Conservation (phyloP, 2,888 invertebrate species). For the Thereva unica region DNA sequence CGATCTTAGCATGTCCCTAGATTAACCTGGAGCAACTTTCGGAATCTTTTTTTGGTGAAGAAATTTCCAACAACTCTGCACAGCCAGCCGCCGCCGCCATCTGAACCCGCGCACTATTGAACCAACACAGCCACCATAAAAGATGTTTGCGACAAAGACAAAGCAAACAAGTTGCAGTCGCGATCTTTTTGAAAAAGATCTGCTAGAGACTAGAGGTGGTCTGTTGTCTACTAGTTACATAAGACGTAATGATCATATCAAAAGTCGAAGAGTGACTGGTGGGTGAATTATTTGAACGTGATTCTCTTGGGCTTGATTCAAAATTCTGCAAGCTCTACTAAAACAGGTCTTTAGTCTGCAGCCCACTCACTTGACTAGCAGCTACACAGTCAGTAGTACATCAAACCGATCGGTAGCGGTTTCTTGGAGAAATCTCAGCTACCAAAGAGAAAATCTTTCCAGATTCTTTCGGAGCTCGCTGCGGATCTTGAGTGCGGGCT, state of each 20-base stretch:
- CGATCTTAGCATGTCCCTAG: conserved; percentile 1
- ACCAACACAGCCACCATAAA: conserved; percentile 3
- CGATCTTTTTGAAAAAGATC: neutral
- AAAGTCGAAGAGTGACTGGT: conserved; percentile 32
- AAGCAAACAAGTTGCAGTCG: conserved; percentile 29
- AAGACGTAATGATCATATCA: conserved; percentile 22
- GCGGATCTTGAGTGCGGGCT: too few relatives aligned
- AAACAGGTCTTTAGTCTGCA: conserved; percentile 15
- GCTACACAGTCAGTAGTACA: too few relatives aligned
- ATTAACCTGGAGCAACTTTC: conserved; percentile 3
- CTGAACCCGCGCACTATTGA: conserved; percentile 8
- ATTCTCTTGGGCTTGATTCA: neutral
- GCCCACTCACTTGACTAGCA: too few relatives aligned
- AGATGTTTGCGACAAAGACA: conserved; percentile 5
- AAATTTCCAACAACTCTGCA: conserved; percentile 15
- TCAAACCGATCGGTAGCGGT: too few relatives aligned
- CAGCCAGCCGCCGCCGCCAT: conserved; percentile 18
- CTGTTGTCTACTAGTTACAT: conserved; percentile 4
- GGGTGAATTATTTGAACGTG: neutral
- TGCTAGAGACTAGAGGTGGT: conserved; percentile 6
- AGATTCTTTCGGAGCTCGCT: too few relatives aligned
- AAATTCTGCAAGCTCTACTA: conserved; percentile 15
- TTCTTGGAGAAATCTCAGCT: too few relatives aligned
- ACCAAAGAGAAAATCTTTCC: too few relatives aligned
- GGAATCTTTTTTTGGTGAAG: conserved; percentile 12